Evolutionary conservation across 2,797 vertebrate genomes (phyloP).

Genomic region (Trichosurus vulpecula): DNA sequence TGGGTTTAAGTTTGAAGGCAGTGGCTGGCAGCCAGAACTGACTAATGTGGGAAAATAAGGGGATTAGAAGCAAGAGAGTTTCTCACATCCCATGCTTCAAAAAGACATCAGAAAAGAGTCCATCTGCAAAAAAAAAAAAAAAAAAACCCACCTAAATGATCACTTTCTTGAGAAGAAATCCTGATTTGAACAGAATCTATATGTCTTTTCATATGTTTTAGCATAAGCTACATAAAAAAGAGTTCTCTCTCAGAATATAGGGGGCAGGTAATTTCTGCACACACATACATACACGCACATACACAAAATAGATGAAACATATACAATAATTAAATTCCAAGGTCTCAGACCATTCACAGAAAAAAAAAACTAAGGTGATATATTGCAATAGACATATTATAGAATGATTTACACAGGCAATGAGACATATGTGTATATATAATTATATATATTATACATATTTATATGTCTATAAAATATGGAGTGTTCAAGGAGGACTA

Average conservation of each 20-base stretch:
- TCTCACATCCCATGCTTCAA: background rate
- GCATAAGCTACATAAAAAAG: background rate
- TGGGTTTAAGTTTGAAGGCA: background rate
- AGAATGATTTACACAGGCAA: background rate
- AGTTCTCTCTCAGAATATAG: background rate
- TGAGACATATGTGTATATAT: background rate
- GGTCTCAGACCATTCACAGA: background rate
- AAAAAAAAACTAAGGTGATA: background rate
- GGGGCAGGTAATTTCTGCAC: background rate
- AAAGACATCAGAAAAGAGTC: background rate
- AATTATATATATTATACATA: background rate
- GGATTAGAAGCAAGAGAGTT: background rate
- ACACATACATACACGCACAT: background rate
- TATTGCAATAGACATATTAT: background rate
- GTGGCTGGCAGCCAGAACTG: background rate
- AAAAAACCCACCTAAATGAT: background rate
- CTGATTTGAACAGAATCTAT: background rate
- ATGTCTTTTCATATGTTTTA: background rate
- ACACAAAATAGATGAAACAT: background rate
- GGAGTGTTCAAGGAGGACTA: background rate
- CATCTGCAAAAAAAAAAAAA: background rate
- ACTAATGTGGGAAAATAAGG: fast-evolving
- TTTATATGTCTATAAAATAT: background rate
- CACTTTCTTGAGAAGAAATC: slow-evolving; percentile 14
- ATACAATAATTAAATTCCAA: background rate